Conservation (phyloP, 2,888 invertebrate species). For the Panzeria rudis region DNA sequence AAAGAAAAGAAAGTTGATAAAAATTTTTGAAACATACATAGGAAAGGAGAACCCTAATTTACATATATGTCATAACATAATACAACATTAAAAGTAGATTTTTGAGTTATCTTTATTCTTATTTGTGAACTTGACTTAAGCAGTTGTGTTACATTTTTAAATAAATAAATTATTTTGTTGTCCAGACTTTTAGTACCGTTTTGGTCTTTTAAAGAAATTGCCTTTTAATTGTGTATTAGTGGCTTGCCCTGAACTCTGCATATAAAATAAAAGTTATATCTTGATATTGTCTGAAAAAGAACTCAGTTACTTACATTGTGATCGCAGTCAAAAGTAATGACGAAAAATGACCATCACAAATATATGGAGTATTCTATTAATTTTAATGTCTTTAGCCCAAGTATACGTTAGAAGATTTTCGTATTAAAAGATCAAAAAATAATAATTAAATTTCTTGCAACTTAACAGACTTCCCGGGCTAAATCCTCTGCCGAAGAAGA, state of each 20-base stretch:
- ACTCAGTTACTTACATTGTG: slow-evolving; percentile 12
- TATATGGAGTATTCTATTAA: slow-evolving; percentile 18
- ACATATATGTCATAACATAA: too few species aligned
- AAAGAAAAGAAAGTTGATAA: too few species aligned
- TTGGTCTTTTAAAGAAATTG: too few species aligned
- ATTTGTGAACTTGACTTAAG: too few species aligned
- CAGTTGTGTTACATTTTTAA: too few species aligned
- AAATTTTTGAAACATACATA: too few species aligned
- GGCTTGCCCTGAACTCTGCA: neutral
- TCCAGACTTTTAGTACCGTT: too few species aligned
- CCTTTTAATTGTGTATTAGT: neutral
- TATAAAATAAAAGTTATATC: slow-evolving; percentile 24
- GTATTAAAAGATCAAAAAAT: neutral
- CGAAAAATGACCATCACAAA: slow-evolving; percentile 4
- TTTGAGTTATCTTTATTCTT: too few species aligned
- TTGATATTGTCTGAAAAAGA: neutral
- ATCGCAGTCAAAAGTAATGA: neutral
- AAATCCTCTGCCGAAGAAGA: neutral
- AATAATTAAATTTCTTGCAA: neutral
- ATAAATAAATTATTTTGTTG: too few species aligned
- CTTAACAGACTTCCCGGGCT: slow-evolving; percentile 7
- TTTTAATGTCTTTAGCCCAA: neutral
- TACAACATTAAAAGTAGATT: too few species aligned
- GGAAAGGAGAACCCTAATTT: too few species aligned
- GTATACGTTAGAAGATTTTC: slow-evolving; percentile 4